Evolutionary conservation across 2,113 vertebrate species (phyloP).

Genomic region (Nerophis ophidion): DNA sequence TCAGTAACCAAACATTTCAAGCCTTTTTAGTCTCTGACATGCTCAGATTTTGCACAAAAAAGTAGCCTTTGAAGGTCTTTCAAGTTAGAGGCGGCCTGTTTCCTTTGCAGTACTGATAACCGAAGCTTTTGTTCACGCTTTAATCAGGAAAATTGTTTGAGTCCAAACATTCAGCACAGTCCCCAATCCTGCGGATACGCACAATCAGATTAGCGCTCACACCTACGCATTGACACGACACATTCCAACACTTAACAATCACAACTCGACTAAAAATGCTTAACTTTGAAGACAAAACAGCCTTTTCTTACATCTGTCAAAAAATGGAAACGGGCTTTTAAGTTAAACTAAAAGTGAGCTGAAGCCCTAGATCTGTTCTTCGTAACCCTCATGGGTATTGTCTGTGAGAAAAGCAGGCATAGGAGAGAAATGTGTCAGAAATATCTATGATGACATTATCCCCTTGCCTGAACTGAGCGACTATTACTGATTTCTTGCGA

Average conservation of each 20-base stretch:
- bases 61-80: constrained; percentile 33
- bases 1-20: too few relatives aligned
- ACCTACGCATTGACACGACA: too few relatives aligned
- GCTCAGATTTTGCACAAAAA: constrained; percentile 19
- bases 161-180: constrained; percentile 7
- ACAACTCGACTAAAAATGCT: too few relatives aligned
- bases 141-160: constrained; percentile 49
- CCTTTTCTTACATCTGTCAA: too few relatives aligned
- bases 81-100: constrained; percentile 18
- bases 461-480: background rate
- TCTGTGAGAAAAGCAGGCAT: background rate
- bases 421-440: constrained; percentile 7
- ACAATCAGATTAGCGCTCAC: background rate
- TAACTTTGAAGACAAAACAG: too few relatives aligned
- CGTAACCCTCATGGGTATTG: background rate
- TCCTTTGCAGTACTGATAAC: constrained; percentile 58
- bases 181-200: background rate
- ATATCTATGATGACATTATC: constrained; percentile 7
- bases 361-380: background rate
- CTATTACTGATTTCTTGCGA: constrained; percentile 41
- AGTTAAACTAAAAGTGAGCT: background rate
- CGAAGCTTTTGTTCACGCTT: constrained; percentile 40
- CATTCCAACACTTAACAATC: too few relatives aligned
- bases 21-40: constrained; percentile 7
- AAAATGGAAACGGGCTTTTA: background rate